Evolutionary conservation across 1,140 invertebrate genomes (phyloP), one percentile per base, ranked within the genome.

Genomic region (Sogatella furcifera): DNA sequence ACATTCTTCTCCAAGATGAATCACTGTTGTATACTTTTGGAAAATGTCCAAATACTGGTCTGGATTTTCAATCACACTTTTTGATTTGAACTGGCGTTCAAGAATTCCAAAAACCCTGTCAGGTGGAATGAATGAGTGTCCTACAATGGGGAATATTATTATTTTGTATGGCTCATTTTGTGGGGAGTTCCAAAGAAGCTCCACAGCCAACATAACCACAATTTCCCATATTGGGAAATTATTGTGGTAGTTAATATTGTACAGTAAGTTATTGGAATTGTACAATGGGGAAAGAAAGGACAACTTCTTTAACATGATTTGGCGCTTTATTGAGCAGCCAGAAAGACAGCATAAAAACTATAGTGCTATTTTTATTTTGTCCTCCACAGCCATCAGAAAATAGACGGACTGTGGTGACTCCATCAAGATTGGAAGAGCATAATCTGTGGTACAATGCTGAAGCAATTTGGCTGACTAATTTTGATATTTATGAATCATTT

Each of bases 81-180:
- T 55, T 15, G 59, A 63, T 60, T 60, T 63, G 43, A 67, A 42
- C 21, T 34, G 17, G 60, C 63, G 67, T 61, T 71, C 66, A 55
- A 62, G 63, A 31, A 57, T 14, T 5, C 59, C 69, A 64, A 70
- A 71, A 2, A 71, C 66, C 56, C 66, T 38, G 42, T 69, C 68
- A 0, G 66, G 62, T 1, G 69, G 66, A 17, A 70, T 64, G 57
- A 64, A 70, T 5, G 60, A 65, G 52, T 69, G 68, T 13, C 67
- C 65, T 11, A 59, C 58, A 11, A 71, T 57, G 14, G 68, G 68
- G n/a, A n/a, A n/a, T n/a, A n/a, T n/a, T n/a, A n/a, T n/a, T n/a
- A n/a, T n/a, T n/a, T n/a, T n/a, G n/a, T n/a, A n/a, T n/a, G n/a
- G n/a, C n/a, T n/a, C n/a, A n/a, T n/a, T n/a, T n/a, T n/a, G n/a